Base-by-base conservation (phyloP, 2,888 invertebrate genomes). In the Pseudococcus viburni region DNA sequence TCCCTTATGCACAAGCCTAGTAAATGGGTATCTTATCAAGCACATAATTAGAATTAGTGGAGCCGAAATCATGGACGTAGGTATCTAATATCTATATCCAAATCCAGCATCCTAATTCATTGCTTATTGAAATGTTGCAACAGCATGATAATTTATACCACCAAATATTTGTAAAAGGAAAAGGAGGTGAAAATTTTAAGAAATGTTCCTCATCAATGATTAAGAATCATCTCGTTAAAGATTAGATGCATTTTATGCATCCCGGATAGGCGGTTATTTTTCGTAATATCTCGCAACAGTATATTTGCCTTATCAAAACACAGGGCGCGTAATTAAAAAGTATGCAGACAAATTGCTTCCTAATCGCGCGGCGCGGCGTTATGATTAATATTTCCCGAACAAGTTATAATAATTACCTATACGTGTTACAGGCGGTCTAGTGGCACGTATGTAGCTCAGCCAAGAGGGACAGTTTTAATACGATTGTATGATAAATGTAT, bases 401-500 rank as follows among this genome's bases (percentile, higher is more conserved):
- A 73, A 33, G 33, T 73, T 73, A 4, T 7, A 55, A n/a, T 55
- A n/a, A 55, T 15, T 17, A n/a, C n/a, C n/a, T n/a, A 5, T 55
- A 55, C 5, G 9, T 42, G 26, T 42, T 42, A 73, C 15, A 33
- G 17, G 26, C 73, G n/a, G 26, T 68, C 0, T 11, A 33, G 26
- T 12, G 11, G 26, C 9, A 12, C 26, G 26, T 68, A 68, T 68
- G 22, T 26, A 68, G 26, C 26, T 68, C 68, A 26, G 26, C 68
- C 68, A 1, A 22, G 68, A 68, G 68, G 68, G 68, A 68, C 68
- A 68, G 22, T 68, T 68, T 68, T 68, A 68, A 68, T 68, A 68
- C 68, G 68, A 26, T 68, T 68, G 26, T 26, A 68, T 26, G 26
- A 68, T 68, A 68, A 68, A 68, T 68, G 64, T 64, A 64, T 64